phyloP scores from a whole-genome alignment of 1,140 invertebrate species.

The Drosophila murphyi region DNA sequence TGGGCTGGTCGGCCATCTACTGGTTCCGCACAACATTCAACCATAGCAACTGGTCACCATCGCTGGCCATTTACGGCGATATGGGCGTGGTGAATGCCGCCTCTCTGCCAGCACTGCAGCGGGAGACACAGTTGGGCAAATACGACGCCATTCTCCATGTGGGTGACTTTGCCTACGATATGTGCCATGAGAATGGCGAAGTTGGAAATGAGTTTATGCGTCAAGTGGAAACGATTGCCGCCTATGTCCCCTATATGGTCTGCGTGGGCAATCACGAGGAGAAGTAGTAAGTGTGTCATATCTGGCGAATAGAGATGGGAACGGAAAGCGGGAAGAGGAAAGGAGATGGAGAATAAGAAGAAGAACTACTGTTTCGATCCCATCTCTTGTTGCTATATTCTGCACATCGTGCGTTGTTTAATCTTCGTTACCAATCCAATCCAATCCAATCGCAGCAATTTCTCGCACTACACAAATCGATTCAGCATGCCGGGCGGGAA shows the following conservation, averaged over 20 bases:
- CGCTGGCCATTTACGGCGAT: constrained; percentile 94
- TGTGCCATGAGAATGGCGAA: constrained; percentile 91
- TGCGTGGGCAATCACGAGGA: constrained; percentile 96
- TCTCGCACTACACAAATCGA: constrained; percentile 92
- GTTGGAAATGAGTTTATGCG: constrained; percentile 96
- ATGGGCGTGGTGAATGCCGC: constrained; percentile 95
- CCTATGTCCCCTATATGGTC: constrained; percentile 96
- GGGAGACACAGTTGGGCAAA: constrained; percentile 91
- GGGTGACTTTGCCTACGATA: constrained; percentile 98
- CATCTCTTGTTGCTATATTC: too few species aligned
- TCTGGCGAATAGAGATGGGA: too few species aligned
- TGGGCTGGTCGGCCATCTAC: constrained; percentile 93
- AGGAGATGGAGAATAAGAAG: too few species aligned
- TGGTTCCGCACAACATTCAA: constrained; percentile 89
- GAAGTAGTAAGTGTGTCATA: constrained; percentile 87
- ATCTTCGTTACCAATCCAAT: too few species aligned
- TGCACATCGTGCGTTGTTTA: not conserved
- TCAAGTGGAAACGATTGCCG: constrained; percentile 94
- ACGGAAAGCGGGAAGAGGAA: too few species aligned
- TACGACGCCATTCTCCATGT: constrained; percentile 97
- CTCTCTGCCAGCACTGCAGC: constrained; percentile 92
- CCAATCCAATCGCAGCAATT: constrained; percentile 89
- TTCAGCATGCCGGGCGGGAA: constrained; percentile 94
- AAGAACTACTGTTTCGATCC: too few species aligned
- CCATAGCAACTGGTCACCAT: constrained; percentile 90